Evolutionary conservation across 1,140 invertebrate species (phyloP).

Genomic region (Hyposmocoma kahamanoa): DNA sequence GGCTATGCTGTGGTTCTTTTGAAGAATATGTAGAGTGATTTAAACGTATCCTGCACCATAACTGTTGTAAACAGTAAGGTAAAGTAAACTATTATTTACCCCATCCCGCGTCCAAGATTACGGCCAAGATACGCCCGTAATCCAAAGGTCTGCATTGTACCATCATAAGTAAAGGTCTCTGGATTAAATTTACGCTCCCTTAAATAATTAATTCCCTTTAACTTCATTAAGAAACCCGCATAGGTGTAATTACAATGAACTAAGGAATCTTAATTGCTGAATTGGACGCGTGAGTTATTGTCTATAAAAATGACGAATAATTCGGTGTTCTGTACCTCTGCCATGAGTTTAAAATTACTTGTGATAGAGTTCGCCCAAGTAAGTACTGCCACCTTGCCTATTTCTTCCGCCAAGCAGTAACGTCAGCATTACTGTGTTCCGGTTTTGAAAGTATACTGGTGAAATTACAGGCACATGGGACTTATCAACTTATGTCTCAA

Average conservation of each 20-base stretch:
- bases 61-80: too few species aligned
- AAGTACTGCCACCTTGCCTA: background rate
- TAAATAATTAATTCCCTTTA: slow-evolving; percentile 71
- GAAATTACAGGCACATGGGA: too few species aligned
- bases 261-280: slow-evolving; percentile 69
- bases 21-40: too few species aligned
- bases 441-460: background rate
- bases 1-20: background rate
- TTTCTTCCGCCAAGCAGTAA: background rate
- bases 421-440: background rate
- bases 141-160: slow-evolving; percentile 43
- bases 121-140: slow-evolving; percentile 29
- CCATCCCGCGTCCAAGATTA: too few species aligned
- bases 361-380: too few species aligned
- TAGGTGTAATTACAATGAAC: slow-evolving; percentile 72
- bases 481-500: too few species aligned
- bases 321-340: background rate
- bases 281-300: slow-evolving; percentile 46
- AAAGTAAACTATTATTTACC: too few species aligned
- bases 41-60: too few species aligned
- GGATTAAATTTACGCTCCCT: slow-evolving; percentile 67
- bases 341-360: too few species aligned
- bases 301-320: background rate
- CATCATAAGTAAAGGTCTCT: slow-evolving; percentile 59
- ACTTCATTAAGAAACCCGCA: slow-evolving; percentile 70